Percentiles rank a stretch among this genome's conserved stretches.
Conservation (phyloP, 2,888 invertebrate species). For the Dorcus hopei region DNA sequence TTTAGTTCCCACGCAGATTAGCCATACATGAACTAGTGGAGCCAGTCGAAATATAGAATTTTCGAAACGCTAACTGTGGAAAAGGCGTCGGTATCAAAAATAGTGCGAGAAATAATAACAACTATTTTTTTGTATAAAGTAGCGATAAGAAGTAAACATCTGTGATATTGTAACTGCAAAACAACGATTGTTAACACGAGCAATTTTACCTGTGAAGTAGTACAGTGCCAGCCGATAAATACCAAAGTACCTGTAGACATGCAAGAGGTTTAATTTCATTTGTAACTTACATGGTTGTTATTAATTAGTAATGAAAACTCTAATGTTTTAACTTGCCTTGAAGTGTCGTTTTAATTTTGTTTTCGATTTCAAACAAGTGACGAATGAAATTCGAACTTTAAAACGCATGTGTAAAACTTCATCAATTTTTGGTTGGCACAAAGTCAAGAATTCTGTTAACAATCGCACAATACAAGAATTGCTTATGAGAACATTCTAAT, state of each 20-base stretch:
- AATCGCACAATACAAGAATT: neutral
- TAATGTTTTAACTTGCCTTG: too few relatives aligned
- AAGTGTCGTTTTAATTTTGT: too few relatives aligned
- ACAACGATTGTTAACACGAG: slow-evolving; percentile 39
- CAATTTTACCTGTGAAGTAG: slow-evolving; percentile 3
- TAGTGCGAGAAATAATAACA: slow-evolving; percentile 4
- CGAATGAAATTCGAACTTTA: too few relatives aligned
- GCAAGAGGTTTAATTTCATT: slow-evolving; percentile 9
- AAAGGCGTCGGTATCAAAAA: neutral
- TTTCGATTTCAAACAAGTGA: too few relatives aligned
- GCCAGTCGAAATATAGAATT: too few relatives aligned
- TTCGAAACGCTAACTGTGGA: too few relatives aligned
- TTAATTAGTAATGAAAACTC: too few relatives aligned
- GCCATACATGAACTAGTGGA: too few relatives aligned
- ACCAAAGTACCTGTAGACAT: slow-evolving; percentile 23
- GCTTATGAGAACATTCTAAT: neutral
- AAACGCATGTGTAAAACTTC: neutral
- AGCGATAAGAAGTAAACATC: slow-evolving; percentile 50
- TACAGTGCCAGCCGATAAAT: neutral
- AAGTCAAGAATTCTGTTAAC: neutral
- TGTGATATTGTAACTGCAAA: slow-evolving; percentile 46
- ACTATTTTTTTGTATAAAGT: slow-evolving; percentile 30
- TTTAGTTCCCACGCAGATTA: too few relatives aligned
- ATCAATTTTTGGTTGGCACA: slow-evolving; percentile 1
- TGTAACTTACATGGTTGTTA: too few relatives aligned